Evolutionary conservation across 2,888 invertebrate genomes (phyloP).

Genomic region (Apoda limacodes): DNA sequence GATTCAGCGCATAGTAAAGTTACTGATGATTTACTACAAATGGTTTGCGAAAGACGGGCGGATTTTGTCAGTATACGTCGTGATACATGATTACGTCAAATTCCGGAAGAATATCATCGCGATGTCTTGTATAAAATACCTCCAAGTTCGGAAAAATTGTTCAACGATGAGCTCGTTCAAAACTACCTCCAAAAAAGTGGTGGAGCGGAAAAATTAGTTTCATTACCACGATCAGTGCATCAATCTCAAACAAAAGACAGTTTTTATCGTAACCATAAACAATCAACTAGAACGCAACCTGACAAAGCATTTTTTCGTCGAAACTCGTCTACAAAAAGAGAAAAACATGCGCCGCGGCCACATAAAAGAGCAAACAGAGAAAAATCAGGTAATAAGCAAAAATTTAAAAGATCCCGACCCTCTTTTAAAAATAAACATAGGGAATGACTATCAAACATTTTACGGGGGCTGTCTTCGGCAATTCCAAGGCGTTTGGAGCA

Average conservation of each 20-base stretch:
- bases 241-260: too few relatives aligned
- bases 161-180: not conserved
- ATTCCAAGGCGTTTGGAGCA: slow-evolving; percentile 9
- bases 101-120: slow-evolving; percentile 4
- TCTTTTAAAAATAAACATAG: slow-evolving; percentile 2
- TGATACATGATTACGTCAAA: slow-evolving; percentile 1
- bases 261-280: too few relatives aligned
- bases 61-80: slow-evolving; percentile 5
- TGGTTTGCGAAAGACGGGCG: slow-evolving; percentile 8
- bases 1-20: slow-evolving; percentile 1
- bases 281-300: slow-evolving; percentile 2
- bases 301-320: slow-evolving; percentile 3
- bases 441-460: slow-evolving; percentile 6
- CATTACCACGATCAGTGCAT: too few relatives aligned
- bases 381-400: too few relatives aligned
- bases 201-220: slow-evolving; percentile 1
- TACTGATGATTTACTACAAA: too few relatives aligned
- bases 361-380: slow-evolving; percentile 1
- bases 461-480: slow-evolving; percentile 11
- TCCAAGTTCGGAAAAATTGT: slow-evolving; percentile 3
- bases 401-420: too few relatives aligned
- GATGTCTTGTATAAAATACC: slow-evolving; percentile 1
- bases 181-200: slow-evolving; percentile 7
- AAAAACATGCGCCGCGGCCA: not conserved
- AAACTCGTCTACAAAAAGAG: slow-evolving; percentile 1